Base-by-base conservation (phyloP, 2,797 vertebrate species). In the Macrochelys suwanniensis region DNA sequence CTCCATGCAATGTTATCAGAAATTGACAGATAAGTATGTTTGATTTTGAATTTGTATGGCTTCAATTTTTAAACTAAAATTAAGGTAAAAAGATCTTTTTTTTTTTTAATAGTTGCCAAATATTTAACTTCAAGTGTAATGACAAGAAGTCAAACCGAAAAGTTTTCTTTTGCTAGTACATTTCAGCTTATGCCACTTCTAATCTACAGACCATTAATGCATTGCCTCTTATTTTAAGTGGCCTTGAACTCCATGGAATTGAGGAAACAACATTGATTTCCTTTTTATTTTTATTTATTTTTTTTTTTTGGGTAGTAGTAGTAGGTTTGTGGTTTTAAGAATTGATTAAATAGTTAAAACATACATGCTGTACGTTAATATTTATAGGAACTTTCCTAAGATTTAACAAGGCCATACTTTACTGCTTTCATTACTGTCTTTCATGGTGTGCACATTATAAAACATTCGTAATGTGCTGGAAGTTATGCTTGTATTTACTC, bases 321-420 rank as follows among this genome's bases (percentile, higher is more conserved):
- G 15, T 65, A 65, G 13, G 61, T 65, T 65, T 65, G 33, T 94
- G 61, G 82, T 80, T 84, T 94, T 95, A 76, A 91, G 21, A 59
- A 82, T 86, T 93, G 37, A 80, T 85, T 87, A 90, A 53, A 80
- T 94, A 92, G 77, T 94, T 92, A 93, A 47, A 59, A 19, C 49
- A 74, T 84, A 89, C 15, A 77, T 81, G 51, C 45, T 89, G 74
- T 65, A n/a, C 56, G 47, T 87, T 84, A 88, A 87, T 88, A 86
- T 84, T 96, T 93, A 42, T 42, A 51, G 84, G 71, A 85, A 80
- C 47, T 85, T 91, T 84, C n/a, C 78, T 90, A 61, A 11, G n/a
- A 90, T 93, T 95, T 87, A 95, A 51, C 54, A 86, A 86, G 56
- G 50, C 71, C 59, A 15, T 45, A 23, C 3, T 53, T 91, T 68